phyloP scores from a whole-genome alignment of 2,888 invertebrate species.

The Sipha maydis region DNA sequence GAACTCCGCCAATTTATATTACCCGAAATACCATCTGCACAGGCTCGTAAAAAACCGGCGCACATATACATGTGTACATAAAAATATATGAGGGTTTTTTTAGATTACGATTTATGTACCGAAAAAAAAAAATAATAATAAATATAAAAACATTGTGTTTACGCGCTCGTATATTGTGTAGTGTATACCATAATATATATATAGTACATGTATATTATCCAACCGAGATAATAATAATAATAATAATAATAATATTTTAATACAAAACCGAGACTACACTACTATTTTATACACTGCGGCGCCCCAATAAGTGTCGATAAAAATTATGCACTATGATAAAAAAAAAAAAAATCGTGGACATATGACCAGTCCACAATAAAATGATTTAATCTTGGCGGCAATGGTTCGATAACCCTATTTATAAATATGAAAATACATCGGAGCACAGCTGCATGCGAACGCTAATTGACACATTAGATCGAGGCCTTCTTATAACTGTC shows the following conservation, averaged over 20 bases:
- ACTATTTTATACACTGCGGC: not conserved
- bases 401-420: conserved; percentile 44
- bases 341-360: not conserved
- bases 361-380: conserved; percentile 19
- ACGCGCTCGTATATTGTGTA: not conserved
- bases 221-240: conserved; percentile 8
- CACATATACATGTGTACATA: not conserved
- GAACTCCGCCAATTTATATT: not conserved
- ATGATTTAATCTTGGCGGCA: conserved; percentile 32
- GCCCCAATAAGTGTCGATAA: conserved; percentile 37
- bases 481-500: not conserved
- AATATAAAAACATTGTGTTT: conserved; percentile 14
- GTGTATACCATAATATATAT: not conserved
- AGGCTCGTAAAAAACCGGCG: conserved; percentile 44
- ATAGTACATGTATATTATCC: not conserved
- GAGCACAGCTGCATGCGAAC: too few relatives aligned
- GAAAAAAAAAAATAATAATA: conserved; percentile 24
- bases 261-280: not conserved
- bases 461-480: not conserved
- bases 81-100: not conserved
- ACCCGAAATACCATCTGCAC: not conserved
- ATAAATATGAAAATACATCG: not conserved
- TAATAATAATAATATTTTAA: not conserved
- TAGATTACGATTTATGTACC: conserved; percentile 23
- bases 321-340: conserved; percentile 37